phyloP scores from a whole-genome alignment of 2,888 invertebrate species.

The Rhynchonema sp. region DNA sequence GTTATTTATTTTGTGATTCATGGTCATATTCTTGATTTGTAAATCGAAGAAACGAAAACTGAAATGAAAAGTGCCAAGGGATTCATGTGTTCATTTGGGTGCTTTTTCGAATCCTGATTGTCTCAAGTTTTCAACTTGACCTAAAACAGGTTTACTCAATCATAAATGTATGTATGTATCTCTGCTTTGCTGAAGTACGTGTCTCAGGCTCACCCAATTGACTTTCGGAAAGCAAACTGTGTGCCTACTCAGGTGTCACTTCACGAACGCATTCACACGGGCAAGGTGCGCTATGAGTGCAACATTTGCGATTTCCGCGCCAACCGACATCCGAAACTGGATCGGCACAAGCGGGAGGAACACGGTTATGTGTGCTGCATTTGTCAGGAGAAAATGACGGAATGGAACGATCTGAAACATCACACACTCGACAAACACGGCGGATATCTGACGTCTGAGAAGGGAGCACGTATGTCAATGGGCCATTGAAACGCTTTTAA shows the following conservation, averaged over 20 bases:
- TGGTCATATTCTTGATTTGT: too few relatives aligned
- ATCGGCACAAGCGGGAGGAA: slow-evolving; percentile 20
- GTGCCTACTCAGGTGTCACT: slow-evolving; percentile 21
- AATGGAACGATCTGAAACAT: slow-evolving; percentile 24
- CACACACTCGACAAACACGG: slow-evolving; percentile 24
- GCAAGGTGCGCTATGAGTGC: slow-evolving; percentile 27
- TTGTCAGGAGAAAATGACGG: slow-evolving; percentile 18
- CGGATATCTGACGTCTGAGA: slow-evolving; percentile 23
- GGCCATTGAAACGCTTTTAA: neutral
- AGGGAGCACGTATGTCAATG: slow-evolving; percentile 18
- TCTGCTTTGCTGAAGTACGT: too few relatives aligned
- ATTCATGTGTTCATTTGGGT: too few relatives aligned
- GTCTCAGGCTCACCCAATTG: too few relatives aligned
- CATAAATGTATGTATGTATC: too few relatives aligned
- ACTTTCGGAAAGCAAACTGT: too few relatives aligned
- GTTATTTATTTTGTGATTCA: too few relatives aligned
- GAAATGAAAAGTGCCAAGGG: too few relatives aligned
- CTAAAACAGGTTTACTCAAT: too few relatives aligned
- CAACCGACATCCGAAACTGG: slow-evolving; percentile 7
- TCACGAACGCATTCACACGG: slow-evolving; percentile 28
- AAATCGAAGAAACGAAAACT: too few relatives aligned
- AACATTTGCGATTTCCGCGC: slow-evolving; percentile 17
- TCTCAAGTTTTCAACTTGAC: too few relatives aligned
- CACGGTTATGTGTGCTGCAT: slow-evolving; percentile 26
- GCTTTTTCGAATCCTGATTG: too few relatives aligned